A percentile compares a stretch with the other conserved stretches of the same genome.
phyloP scores from a whole-genome alignment of 23 tunicate species.

The Diplosoma virens region DNA sequence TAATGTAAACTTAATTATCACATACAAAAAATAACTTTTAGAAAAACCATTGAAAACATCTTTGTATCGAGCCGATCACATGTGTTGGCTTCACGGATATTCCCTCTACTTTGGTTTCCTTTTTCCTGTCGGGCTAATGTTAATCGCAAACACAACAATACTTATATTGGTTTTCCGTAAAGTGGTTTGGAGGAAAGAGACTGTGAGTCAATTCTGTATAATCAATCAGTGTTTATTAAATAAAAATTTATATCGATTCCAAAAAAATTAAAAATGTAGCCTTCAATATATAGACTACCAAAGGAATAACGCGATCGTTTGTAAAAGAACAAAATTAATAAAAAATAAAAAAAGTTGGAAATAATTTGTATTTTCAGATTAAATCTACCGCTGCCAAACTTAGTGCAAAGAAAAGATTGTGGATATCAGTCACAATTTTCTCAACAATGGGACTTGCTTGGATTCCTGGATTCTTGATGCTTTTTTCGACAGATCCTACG shows the following conservation, averaged over 20 bases:
- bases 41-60: slow-evolving; percentile 22
- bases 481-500: slow-evolving; percentile 43
- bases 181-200: slow-evolving; percentile 20
- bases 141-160: slow-evolving; percentile 37
- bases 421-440: slow-evolving; percentile 41
- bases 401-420: slow-evolving; percentile 5
- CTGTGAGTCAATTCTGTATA: slow-evolving; percentile 25
- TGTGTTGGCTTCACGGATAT: slow-evolving; percentile 63
- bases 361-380: too few relatives aligned
- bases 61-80: slow-evolving; percentile 53
- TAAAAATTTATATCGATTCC: too few relatives aligned
- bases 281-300: too few relatives aligned
- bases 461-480: slow-evolving; percentile 68
- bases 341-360: too few relatives aligned
- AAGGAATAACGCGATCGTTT: too few relatives aligned
- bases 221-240: too few relatives aligned
- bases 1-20: too few relatives aligned
- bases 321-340: too few relatives aligned
- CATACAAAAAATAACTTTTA: background rate
- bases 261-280: too few relatives aligned
- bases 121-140: slow-evolving; percentile 53
- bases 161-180: slow-evolving; percentile 42
- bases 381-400: too few relatives aligned
- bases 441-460: slow-evolving; percentile 62
- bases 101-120: slow-evolving; percentile 85